Percentiles rank a stretch among this genome's conserved stretches.
phyloP scores from a whole-genome alignment of 2,797 vertebrate genomes.

The Iguana delicatissima region DNA sequence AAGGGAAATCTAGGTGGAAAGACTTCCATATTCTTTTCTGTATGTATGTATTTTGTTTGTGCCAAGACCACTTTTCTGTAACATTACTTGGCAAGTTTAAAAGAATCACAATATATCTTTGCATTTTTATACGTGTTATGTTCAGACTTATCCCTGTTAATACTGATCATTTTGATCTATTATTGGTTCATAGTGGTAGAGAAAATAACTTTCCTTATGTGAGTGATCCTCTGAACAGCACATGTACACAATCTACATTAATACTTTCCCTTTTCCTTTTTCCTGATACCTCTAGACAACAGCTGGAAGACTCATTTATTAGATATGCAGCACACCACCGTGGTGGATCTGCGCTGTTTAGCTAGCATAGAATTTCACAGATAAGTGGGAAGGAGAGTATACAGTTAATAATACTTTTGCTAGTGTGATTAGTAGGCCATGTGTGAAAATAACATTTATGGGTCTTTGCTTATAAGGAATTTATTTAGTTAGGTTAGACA shows the following conservation, averaged over 20 bases:
- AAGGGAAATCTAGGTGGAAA: background rate
- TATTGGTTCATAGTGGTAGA: background rate
- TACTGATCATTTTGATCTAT: background rate
- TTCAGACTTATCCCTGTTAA: background rate
- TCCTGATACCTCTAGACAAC: background rate
- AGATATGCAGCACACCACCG: background rate
- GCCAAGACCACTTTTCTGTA: too few species aligned
- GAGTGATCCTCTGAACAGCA: background rate
- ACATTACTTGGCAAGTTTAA: too few species aligned
- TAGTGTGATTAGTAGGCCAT: background rate
- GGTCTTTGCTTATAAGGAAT: background rate
- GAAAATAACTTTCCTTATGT: background rate
- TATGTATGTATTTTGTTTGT: background rate
- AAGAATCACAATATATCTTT: background rate
- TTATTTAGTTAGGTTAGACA: background rate
- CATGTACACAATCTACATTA: background rate
- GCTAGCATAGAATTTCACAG: background rate
- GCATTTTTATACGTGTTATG: background rate
- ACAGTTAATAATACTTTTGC: background rate
- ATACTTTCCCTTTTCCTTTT: background rate
- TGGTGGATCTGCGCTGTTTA: background rate
- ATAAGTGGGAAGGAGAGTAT: background rate
- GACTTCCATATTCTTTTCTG: too few species aligned
- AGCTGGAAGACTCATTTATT: background rate
- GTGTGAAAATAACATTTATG: background rate